A percentile compares a stretch with the other conserved stretches of the same genome.
phyloP scores from a whole-genome alignment of 2,797 vertebrate species.

The Loriculus beryllinus region DNA sequence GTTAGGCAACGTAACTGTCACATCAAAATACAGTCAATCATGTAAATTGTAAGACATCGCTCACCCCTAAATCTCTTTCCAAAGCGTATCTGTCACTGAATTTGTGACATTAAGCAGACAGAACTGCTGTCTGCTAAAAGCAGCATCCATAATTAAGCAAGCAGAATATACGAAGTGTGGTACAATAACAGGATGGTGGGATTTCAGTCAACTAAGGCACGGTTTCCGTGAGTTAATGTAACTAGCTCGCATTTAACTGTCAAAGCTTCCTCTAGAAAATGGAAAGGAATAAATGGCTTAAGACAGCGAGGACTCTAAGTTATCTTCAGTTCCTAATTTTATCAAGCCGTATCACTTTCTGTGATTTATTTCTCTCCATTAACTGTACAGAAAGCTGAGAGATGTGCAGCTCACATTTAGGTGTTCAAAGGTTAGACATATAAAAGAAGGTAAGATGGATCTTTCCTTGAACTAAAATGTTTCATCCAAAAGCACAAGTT shows the following conservation, averaged over 20 bases:
- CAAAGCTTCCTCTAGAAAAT: not conserved
- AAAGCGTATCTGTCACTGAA: not conserved
- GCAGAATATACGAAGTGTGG: not conserved
- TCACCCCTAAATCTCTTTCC: constrained; percentile 33
- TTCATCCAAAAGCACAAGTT: not conserved
- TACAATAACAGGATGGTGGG: not conserved
- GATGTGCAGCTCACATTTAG: not conserved
- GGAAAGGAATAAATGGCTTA: constrained; percentile 17
- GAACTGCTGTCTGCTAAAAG: constrained; percentile 11
- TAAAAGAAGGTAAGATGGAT: not conserved
- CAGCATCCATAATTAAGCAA: constrained; percentile 38
- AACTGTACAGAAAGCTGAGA: not conserved
- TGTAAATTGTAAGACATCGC: not conserved
- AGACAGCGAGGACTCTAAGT: constrained; percentile 14
- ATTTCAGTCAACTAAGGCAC: constrained; percentile 19
- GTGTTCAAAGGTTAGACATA: not conserved
- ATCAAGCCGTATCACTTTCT: not conserved
- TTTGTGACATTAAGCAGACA: constrained; percentile 25
- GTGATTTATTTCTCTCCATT: not conserved
- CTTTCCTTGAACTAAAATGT: not conserved
- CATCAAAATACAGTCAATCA: constrained; percentile 3
- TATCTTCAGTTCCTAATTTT: constrained; percentile 8
- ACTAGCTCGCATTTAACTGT: not conserved
- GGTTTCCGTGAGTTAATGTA: not conserved
- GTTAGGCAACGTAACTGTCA: constrained; percentile 3